These are phyloP conservation scores for Ameiurus melas DNA, from an alignment of 2,113 vertebrate genomes.

Conservation along the genomic window DNA sequence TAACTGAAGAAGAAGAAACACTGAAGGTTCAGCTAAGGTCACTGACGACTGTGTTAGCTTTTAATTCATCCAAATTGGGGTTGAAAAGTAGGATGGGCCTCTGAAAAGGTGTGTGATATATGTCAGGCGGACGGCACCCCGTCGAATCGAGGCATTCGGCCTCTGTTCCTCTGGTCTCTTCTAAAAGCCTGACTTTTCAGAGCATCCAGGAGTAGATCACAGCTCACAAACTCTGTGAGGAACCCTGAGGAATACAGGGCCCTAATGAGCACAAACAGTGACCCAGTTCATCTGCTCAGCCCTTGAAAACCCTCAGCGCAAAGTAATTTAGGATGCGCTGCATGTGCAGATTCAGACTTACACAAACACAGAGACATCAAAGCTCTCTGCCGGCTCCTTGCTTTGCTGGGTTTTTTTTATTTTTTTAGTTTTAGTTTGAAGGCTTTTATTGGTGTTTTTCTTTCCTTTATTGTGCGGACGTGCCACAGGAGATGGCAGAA, in stretches of 20 bases:
- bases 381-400: slow-evolving; percentile 16
- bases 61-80: background rate
- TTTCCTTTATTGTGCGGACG: background rate
- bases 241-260: slow-evolving; percentile 43
- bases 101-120: background rate
- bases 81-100: background rate
- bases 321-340: slow-evolving; percentile 17
- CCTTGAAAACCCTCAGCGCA: slow-evolving; percentile 11
- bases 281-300: slow-evolving; percentile 49
- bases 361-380: slow-evolving; percentile 44
- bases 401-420: background rate
- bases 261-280: slow-evolving; percentile 49
- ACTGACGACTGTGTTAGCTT: too few species aligned
- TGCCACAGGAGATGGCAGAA: background rate
- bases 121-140: background rate
- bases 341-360: slow-evolving; percentile 24
- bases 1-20: background rate
- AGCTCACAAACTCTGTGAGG: slow-evolving; percentile 5
- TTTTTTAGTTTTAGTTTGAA: slow-evolving; percentile 31
- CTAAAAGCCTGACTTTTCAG: background rate
- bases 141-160: background rate
- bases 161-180: background rate
- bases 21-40: background rate
- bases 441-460: background rate
- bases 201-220: background rate